A percentile compares a stretch with the other conserved stretches of the same genome.
phyloP scores from a whole-genome alignment of 2,888 invertebrate genomes.

The Venustoraphidia nigricollis region DNA sequence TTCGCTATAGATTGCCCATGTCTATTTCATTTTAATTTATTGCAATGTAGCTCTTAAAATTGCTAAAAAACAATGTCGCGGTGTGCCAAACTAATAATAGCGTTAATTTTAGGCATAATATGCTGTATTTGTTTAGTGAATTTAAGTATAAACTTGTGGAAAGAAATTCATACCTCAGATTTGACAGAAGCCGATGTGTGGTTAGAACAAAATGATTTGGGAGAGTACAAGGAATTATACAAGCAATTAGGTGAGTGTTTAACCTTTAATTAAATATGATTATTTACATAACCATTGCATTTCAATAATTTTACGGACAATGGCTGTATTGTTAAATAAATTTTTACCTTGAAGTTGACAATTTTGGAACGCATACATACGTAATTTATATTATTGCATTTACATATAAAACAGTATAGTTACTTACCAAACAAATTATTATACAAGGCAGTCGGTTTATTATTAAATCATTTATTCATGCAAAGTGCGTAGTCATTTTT shows the following conservation, averaged over 20 bases:
- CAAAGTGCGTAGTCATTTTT: no score
- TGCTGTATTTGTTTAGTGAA: slow-evolving; percentile 31
- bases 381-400: no score
- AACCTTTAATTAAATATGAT: not conserved
- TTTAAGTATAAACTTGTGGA: slow-evolving; percentile 30
- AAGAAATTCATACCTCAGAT: slow-evolving; percentile 22
- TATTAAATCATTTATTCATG: no score
- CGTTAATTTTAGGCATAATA: slow-evolving; percentile 32
- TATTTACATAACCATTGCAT: not conserved
- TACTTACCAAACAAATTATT: no score
- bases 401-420: no score
- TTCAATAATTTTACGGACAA: not conserved
- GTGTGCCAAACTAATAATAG: slow-evolving; percentile 30
- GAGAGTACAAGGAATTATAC: slow-evolving; percentile 53
- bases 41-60: not conserved
- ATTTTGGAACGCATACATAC: no score
- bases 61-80: slow-evolving; percentile 19
- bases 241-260: slow-evolving; percentile 49
- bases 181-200: slow-evolving; percentile 51
- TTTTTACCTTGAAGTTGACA: not conserved
- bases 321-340: slow-evolving; percentile 3
- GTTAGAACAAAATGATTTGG: slow-evolving; percentile 58
- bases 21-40: no score
- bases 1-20: no score
- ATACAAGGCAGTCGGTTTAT: no score